Evolutionary conservation across 2,797 vertebrate genomes (phyloP), one percentile per base, ranked within the genome.

Genomic region (Emys orbicularis): DNA sequence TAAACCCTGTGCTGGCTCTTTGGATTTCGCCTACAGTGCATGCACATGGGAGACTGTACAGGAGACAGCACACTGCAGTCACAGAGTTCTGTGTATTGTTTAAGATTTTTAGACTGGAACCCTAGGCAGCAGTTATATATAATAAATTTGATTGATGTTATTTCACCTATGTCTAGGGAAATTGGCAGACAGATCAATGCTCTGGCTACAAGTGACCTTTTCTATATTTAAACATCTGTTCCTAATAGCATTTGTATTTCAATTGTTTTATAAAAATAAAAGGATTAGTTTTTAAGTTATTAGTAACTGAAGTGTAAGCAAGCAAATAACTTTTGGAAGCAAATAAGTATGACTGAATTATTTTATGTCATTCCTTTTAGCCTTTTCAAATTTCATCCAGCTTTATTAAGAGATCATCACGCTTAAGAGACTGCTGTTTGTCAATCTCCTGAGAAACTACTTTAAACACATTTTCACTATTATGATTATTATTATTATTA

Each of bases 141-240:
- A 84, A 25, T 23, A 86, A 90, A 56, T 29, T 23, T 1, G 10
- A 79, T 27, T 1, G 8, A 79, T 31, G 18, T 90, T 83, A 90
- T 72, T 87, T 59, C 25, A 83, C n/a, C 12, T 79, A 25, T 5
- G 25, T 52, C 61, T 81, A 77, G 37, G 77, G 79, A 89, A 95
- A 81, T 7, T 89, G 84, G 77, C 53, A 95, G 96, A 95, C 76
- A 92, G 94, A 95, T 96, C 90, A 93, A 96, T 97, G 85, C 74
- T 94, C 81, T 83, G 96, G 61, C 87, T 94, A 89, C 81, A 49
- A 52, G 81, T 94, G 90, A 97, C 93, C 94, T 96, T 96, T 95
- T 83, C 29, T n/a, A 29, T 88, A 84, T 83, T 96, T 94, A 95
- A 95, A 83, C 65, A 59, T 31, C 13, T 89, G 53, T 34, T 89